These are phyloP conservation scores for Eucidaris tribuloides DNA, from an alignment of 35 echinoderm and acorn worm species.

Conservation along the genomic window DNA sequence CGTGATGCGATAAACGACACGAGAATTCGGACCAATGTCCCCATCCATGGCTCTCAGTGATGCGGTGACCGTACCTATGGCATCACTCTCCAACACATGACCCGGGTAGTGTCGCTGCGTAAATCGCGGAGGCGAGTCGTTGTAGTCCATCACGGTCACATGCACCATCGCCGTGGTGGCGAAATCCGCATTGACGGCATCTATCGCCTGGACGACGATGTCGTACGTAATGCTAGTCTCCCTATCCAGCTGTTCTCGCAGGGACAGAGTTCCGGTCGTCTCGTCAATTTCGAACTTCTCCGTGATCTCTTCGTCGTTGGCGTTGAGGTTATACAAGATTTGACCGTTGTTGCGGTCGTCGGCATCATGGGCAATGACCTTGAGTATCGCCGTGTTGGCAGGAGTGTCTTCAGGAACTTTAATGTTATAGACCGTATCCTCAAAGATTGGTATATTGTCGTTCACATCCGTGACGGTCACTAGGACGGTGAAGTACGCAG, in stretches of 20 bases:
- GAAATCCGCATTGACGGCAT: conserved; percentile 23
- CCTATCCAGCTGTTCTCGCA: conserved; percentile 53
- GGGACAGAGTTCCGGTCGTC: conserved; percentile 58
- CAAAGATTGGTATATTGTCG: conserved; percentile 87
- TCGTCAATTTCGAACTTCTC: conserved; percentile 70
- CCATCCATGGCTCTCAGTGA: conserved; percentile 59
- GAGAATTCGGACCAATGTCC: conserved; percentile 63
- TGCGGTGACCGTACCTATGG: conserved; percentile 39
- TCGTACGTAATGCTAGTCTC: conserved; percentile 63
- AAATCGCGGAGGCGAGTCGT: conserved; percentile 88
- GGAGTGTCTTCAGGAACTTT: conserved; percentile 65
- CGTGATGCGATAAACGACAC: conserved; percentile 79
- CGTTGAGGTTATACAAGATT: conserved; percentile 69
- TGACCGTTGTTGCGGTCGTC: conserved; percentile 49
- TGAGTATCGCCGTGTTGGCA: conserved; percentile 55
- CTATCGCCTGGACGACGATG: conserved; percentile 53
- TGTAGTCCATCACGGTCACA: conserved; percentile 73
- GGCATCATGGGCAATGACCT: conserved; percentile 69
- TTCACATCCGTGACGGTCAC: conserved; percentile 80
- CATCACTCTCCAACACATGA: conserved; percentile 42
- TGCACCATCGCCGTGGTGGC: conserved; percentile 59
- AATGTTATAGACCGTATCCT: conserved; percentile 54
- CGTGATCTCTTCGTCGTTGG: conserved; percentile 34
- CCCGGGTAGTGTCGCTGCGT: conserved; percentile 35
- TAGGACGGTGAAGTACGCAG: conserved; percentile 60